Evolutionary conservation across 1,140 invertebrate species (phyloP).

Genomic region (Drosophila arawakana): DNA sequence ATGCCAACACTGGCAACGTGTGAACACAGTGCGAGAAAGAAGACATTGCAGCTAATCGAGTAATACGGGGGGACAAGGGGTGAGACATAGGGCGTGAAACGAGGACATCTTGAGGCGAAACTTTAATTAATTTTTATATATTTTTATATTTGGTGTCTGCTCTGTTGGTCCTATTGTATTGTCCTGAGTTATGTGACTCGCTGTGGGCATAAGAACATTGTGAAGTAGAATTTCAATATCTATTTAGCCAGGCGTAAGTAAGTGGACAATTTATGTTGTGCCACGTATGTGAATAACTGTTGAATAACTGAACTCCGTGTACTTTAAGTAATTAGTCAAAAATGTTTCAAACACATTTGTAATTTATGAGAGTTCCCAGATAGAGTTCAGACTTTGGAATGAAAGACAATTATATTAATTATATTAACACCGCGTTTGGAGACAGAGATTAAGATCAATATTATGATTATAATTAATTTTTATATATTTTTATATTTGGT

Average conservation of each 20-base stretch:
- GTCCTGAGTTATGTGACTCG: conserved; percentile 69
- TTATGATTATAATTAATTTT: too few species aligned
- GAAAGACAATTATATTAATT: too few species aligned
- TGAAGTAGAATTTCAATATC: conserved; percentile 35
- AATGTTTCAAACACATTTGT: conserved; percentile 15
- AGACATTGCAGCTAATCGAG: conserved; percentile 66
- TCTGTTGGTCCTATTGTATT: conserved; percentile 39
- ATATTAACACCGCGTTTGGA: too few species aligned
- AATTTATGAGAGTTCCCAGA: conserved; percentile 38
- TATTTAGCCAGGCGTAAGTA: conserved; percentile 62
- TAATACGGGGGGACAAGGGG: conserved; percentile 5
- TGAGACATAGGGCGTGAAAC: background rate
- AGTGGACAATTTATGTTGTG: conserved; percentile 66
- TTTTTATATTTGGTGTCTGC: conserved; percentile 54
- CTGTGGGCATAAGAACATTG: conserved; percentile 60
- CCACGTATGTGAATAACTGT: conserved; percentile 16
- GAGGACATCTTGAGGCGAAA: conserved; percentile 19
- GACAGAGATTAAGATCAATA: too few species aligned
- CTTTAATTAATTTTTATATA: conserved; percentile 79
- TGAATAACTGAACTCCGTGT: conserved; percentile 25
- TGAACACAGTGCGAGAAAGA: conserved; percentile 67
- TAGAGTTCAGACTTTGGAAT: background rate
- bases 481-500: conserved; percentile 63
- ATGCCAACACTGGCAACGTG: conserved; percentile 52
- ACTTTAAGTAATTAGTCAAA: conserved; percentile 68